Evolutionary conservation across 2,888 invertebrate species (phyloP), one percentile per base, ranked within the genome.

Genomic region (Chloroclystis v-ata): DNA sequence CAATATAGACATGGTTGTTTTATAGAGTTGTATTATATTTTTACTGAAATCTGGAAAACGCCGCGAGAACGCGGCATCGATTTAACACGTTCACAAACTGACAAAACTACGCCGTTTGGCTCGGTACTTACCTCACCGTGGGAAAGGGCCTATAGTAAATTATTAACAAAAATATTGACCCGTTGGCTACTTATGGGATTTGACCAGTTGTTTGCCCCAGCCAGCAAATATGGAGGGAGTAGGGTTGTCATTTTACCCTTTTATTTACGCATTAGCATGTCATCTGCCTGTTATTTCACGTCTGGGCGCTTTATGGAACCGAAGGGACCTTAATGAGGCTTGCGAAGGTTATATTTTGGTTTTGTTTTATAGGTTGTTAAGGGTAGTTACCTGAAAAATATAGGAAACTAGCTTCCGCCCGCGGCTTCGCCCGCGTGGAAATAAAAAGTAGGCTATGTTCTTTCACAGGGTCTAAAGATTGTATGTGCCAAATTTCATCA

Each of bases 151-250:
- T 74, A 69, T 74, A 78, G 78, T 77, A 83, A 87, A 86, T 87
- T 80, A 86, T 85, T 86, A 83, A 85, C 83, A 82, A 85, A 79
- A 87, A 87, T 86, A 87, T 86, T 87, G 79, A 86, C 85, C 69
- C 69, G 78, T 78, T 85, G 82, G 82, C 86, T 86, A 86, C 85
- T 86, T 85, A 85, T 82, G 77, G 83, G 86, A 87, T 87, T 82
- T 86, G 83, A 85, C 81, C 81, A 81, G 75, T 69, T 85, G 85
- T 85, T 84, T 86, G 78, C 79, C 80, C 77, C 78, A 73, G 77
- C 77, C 73, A 76, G 76, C 78, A 78, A 80, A 82, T 69, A 77
- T 57, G 37, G 30, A 30, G 4, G 33, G 51, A 16, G n/a, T 52
- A 59, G 59, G 59, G 59, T 41, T 59, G 53, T 48, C 39, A 51